Evolutionary conservation across 2,797 vertebrate species (phyloP).

Genomic region (Chelidonichthys spinosus): DNA sequence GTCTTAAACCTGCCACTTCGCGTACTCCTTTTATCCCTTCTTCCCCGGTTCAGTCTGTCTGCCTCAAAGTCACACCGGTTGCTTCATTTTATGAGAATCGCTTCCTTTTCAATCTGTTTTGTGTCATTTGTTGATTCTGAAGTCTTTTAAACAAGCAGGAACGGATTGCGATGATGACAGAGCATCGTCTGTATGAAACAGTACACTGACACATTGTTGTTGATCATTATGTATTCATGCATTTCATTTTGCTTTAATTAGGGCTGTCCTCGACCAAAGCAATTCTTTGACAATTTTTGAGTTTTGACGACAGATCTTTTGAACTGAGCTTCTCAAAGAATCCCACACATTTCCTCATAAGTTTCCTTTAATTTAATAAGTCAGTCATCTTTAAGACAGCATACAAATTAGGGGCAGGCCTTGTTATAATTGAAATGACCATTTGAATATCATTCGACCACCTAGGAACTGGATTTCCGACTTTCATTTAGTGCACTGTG

Average conservation of each 20-base stretch:
- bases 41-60: slow-evolving; percentile 23
- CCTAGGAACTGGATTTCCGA: background rate
- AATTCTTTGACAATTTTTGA: too few species aligned
- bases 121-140: slow-evolving; percentile 1
- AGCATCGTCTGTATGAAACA: background rate
- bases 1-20: slow-evolving; percentile 54
- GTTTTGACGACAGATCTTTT: too few species aligned
- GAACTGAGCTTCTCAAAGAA: too few species aligned
- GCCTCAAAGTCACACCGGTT: background rate
- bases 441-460: background rate
- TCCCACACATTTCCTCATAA: too few species aligned
- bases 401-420: too few species aligned
- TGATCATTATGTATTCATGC: background rate
- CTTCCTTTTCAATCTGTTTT: background rate
- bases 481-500: background rate
- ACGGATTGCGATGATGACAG: background rate
- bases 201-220: background rate
- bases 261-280: too few species aligned
- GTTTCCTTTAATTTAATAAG: too few species aligned
- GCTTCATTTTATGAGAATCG: background rate
- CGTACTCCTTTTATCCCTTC: slow-evolving; percentile 23
- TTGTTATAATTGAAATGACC: background rate
- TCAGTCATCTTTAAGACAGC: too few species aligned
- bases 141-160: background rate
- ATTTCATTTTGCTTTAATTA: background rate